Conservation (phyloP, 2,888 invertebrate species). For the Aleiodes testaceus region DNA sequence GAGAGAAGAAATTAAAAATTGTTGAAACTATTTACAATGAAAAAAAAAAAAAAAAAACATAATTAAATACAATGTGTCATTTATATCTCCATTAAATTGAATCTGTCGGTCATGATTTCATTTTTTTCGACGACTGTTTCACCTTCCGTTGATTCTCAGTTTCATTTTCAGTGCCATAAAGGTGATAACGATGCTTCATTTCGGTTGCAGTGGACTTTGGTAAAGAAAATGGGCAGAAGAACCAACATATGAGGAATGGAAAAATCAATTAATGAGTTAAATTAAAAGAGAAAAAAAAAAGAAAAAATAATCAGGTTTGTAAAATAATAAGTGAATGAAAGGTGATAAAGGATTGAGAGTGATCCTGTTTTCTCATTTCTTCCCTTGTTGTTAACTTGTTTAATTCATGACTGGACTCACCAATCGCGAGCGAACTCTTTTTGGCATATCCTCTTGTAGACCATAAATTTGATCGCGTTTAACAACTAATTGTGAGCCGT, state of each 20-base stretch:
- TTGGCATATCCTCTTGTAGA: constrained; percentile 76
- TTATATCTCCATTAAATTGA: constrained; percentile 35
- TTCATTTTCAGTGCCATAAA: constrained; percentile 73
- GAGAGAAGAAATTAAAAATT: neutral
- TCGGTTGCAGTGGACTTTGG: constrained; percentile 74
- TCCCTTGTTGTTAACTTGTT: constrained; percentile 42
- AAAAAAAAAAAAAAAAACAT: too few relatives aligned
- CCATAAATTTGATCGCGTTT: constrained; percentile 76
- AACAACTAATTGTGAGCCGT: constrained; percentile 73
- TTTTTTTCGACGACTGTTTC: constrained; percentile 55
- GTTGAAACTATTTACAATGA: constrained; percentile 8
- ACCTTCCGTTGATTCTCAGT: constrained; percentile 65
- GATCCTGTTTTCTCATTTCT: constrained; percentile 31
- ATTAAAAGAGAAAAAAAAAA: constrained; percentile 43
- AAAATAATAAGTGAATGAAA: constrained; percentile 39
- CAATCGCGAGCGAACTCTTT: constrained; percentile 75
- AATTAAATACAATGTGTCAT: constrained; percentile 13
- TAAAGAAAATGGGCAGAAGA: constrained; percentile 46
- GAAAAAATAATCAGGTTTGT: constrained; percentile 38
- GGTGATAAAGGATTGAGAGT: constrained; percentile 46
- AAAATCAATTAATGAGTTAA: constrained; percentile 52
- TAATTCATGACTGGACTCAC: constrained; percentile 70
- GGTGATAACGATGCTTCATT: constrained; percentile 75
- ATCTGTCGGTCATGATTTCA: constrained; percentile 32
- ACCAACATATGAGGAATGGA: constrained; percentile 48